These are phyloP conservation scores for Scaptomyza caliginosa DNA, from an alignment of 2,888 invertebrate species.

Conservation along the genomic window DNA sequence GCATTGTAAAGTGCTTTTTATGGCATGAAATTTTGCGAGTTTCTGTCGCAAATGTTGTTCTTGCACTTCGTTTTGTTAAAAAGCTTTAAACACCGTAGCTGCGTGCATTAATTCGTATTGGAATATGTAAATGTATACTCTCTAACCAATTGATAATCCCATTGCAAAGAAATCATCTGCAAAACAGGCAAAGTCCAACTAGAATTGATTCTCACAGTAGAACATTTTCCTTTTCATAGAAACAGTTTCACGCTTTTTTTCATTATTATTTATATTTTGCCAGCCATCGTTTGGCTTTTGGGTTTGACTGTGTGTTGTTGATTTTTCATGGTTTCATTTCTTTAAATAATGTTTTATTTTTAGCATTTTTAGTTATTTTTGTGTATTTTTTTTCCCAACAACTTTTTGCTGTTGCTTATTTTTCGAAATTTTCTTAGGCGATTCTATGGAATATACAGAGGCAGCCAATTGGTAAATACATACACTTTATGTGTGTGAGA, in stretches of 20 bases:
- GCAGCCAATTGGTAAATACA: conserved; percentile 32
- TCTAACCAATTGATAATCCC: conserved; percentile 3
- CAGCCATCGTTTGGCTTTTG: conserved; percentile 60
- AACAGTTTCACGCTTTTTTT: conserved; percentile 29
- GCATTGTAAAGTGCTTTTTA: conserved; percentile 73
- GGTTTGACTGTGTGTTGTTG: conserved; percentile 64
- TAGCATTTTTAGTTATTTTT: conserved; percentile 80
- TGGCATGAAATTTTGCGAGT: conserved; percentile 56
- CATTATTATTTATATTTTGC: conserved; percentile 67
- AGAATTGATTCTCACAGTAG: not conserved
- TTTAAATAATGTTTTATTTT: conserved; percentile 82
- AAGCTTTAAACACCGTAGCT: conserved; percentile 15
- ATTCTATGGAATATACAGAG: conserved; percentile 67
- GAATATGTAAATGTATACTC: not conserved
- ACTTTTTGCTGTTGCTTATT: conserved; percentile 56
- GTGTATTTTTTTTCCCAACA: conserved; percentile 67
- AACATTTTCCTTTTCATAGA: conserved; percentile 36
- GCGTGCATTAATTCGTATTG: conserved; percentile 17
- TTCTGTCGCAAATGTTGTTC: conserved; percentile 46
- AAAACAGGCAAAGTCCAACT: conserved; percentile 50
- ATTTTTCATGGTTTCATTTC: conserved; percentile 83
- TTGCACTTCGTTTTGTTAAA: conserved; percentile 18
- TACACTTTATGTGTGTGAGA: conserved; percentile 43
- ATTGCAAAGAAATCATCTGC: conserved; percentile 33
- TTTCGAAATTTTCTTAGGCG: conserved; percentile 58